A percentile compares a stretch with the other conserved stretches of the same genome.
Conservation (phyloP, 1,140 invertebrate species). For the Brachionus plicatilis region DNA sequence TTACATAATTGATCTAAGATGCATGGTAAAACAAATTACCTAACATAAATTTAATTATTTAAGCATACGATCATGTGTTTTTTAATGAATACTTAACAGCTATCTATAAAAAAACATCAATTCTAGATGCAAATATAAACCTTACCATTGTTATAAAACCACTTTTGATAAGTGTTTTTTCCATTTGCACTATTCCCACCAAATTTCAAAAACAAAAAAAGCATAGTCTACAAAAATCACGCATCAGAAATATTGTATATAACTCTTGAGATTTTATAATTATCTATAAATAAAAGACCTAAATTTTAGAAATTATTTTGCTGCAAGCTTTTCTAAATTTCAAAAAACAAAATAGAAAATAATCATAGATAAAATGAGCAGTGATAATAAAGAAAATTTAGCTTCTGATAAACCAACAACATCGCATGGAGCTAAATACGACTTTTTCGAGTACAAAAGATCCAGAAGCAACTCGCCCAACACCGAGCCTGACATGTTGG, state of each 20-base stretch:
- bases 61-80: not conserved
- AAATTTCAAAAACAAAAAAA: not conserved
- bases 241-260: not conserved
- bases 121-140: not conserved
- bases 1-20: not conserved
- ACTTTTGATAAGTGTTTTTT: not conserved
- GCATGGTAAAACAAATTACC: not conserved
- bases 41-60: not conserved
- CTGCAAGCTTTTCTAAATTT: not conserved
- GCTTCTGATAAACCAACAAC: not conserved
- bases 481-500: constrained; percentile 28
- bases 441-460: constrained; percentile 31
- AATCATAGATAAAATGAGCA: not conserved
- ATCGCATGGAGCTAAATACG: not conserved
- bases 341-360: not conserved
- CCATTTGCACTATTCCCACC: not conserved
- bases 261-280: not conserved
- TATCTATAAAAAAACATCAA: not conserved
- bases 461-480: constrained; percentile 37
- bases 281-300: constrained; percentile 25
- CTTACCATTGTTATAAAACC: not conserved
- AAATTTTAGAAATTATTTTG: constrained; percentile 24
- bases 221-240: not conserved
- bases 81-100: not conserved
- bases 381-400: not conserved